phyloP scores from a whole-genome alignment of 1,140 invertebrate species.

The Drosophila pallidifrons region DNA sequence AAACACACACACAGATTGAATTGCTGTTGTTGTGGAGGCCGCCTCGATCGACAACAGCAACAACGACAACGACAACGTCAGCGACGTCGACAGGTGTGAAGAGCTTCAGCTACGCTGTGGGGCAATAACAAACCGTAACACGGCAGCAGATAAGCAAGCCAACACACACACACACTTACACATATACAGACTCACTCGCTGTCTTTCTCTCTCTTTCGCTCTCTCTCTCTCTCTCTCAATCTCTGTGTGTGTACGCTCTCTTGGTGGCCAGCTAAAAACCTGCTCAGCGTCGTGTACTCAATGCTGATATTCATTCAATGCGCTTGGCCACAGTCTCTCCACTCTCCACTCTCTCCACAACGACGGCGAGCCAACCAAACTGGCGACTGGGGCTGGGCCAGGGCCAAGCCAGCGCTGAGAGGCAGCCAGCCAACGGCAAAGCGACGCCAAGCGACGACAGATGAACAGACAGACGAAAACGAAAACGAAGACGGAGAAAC shows the following conservation, averaged over 20 bases:
- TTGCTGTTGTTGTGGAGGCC: constrained; percentile 18
- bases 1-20: constrained; percentile 34
- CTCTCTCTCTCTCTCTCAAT: constrained; percentile 1
- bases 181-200: background rate
- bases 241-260: too few species aligned
- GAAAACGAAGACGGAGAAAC: constrained; percentile 5
- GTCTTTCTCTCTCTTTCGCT: background rate
- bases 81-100: constrained; percentile 70
- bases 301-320: constrained; percentile 72
- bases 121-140: constrained; percentile 72
- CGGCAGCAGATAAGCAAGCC: constrained; percentile 61
- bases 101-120: constrained; percentile 54
- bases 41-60: constrained; percentile 12
- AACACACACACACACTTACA: background rate
- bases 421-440: constrained; percentile 37
- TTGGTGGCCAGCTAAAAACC: constrained; percentile 49
- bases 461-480: too few species aligned
- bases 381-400: constrained; percentile 48
- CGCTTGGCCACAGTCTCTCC: constrained; percentile 56
- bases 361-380: constrained; percentile 41
- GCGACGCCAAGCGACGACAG: constrained; percentile 35
- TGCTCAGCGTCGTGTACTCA: constrained; percentile 47
- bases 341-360: constrained; percentile 16
- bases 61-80: too few species aligned
- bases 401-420: constrained; percentile 28